Evolutionary conservation across 2,888 invertebrate species (phyloP), one percentile per base, ranked within the genome.

Genomic region (Spilosoma lubricipeda): DNA sequence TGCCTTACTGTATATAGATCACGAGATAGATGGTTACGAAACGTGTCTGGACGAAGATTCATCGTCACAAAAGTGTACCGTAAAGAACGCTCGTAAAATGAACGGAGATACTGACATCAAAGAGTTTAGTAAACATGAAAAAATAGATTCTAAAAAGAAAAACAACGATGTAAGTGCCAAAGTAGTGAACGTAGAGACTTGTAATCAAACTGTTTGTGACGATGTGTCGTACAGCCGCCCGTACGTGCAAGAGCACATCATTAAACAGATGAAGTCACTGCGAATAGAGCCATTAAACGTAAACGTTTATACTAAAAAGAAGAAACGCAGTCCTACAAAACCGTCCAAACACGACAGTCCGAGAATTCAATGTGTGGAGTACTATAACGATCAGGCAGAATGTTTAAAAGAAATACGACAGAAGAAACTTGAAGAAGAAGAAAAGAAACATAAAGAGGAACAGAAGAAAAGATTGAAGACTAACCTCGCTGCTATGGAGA

Each of bases 361-460:
- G 66, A 90, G 91, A 69, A 87, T 90, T 79, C 88, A 91, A 83
- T 94, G 93, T 81, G 93, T 96, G 48, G 97, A 97, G 88, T 97
- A 97, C 82, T 97, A 97, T 89, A 97, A 97, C 89, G 97, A 96
- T 80, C 96, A 97, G 89, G 96, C 96, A 71, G 96, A 97, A 82
- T 97, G 97, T 82, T 90, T 97, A 69, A 96, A 96, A 86, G 96
- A 96, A 81, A 95, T 94, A 80, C 87, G 92, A 48, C 89, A 91
- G 77, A 93, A 90, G 78, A 94, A 91, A 75, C 80, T 93, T 3
- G 93, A 93, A 81, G 93, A 95, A 82, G 92, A 96, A 80, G 90
- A 91, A 20, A 88, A 87, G 27, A 93, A 92, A 77, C 87, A 92
- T 63, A 94, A 94, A 81, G 92, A 95, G 80, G 91, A 95, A 76